Conservation (phyloP, 2,797 vertebrate species). For the Sebastes kiyomatsui region DNA sequence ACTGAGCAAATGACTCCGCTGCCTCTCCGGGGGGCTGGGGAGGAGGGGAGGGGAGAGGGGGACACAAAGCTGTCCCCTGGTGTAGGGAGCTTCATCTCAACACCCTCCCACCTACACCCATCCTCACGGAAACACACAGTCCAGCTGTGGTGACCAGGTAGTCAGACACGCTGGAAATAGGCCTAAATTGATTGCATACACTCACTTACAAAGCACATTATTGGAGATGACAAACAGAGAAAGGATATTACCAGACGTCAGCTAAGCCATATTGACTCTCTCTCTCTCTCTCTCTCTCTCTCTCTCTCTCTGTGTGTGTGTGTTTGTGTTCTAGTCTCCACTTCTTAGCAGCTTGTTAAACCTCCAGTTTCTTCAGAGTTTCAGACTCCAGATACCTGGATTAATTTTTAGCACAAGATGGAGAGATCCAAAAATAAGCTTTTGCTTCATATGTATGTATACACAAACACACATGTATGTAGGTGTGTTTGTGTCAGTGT, state of each 20-base stretch:
- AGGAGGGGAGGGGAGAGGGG: background rate
- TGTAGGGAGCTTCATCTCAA: constrained; percentile 50
- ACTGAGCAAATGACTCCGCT: constrained; percentile 84
- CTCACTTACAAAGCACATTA: constrained; percentile 60
- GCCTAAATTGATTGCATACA: constrained; percentile 56
- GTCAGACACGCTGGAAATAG: constrained; percentile 54
- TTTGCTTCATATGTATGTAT: background rate
- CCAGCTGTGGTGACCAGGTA: constrained; percentile 44
- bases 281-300: background rate
- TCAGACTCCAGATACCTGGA: background rate
- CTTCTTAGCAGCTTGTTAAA: background rate
- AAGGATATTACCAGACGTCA: constrained; percentile 47
- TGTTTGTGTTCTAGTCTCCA: background rate
- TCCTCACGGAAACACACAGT: constrained; percentile 9
- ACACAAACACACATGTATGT: background rate
- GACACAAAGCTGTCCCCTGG: constrained; percentile 65
- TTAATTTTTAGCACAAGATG: background rate
- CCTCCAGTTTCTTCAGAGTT: background rate
- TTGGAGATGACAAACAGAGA: constrained; percentile 60
- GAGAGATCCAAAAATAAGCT: background rate
- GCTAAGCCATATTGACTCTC: constrained; percentile 37
- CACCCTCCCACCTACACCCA: background rate
- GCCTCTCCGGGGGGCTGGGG: constrained; percentile 66
- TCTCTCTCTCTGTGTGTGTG: background rate
- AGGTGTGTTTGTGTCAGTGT: background rate